These are phyloP conservation scores for Falco columbarius DNA, from an alignment of 2,797 vertebrate genomes.

Conservation along the genomic window DNA sequence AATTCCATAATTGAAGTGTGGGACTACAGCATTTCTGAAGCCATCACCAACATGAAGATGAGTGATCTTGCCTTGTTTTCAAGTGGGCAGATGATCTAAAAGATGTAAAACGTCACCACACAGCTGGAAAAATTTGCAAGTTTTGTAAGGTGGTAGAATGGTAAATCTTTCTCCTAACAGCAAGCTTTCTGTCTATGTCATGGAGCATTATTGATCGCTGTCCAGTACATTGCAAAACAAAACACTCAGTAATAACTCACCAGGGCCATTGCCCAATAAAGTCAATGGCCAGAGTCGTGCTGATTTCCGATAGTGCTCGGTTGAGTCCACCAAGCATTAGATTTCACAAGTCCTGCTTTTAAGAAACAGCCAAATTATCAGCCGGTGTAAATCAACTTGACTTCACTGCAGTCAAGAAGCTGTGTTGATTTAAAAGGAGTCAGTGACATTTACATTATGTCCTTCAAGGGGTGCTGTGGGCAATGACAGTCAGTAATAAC, in stretches of 20 bases:
- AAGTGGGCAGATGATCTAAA: background rate
- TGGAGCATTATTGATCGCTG: slow-evolving; percentile 30
- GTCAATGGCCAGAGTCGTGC: background rate
- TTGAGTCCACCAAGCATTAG: background rate
- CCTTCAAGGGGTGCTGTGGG: background rate
- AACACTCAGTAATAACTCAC: background rate
- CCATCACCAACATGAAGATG: background rate
- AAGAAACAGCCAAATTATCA: slow-evolving; percentile 25
- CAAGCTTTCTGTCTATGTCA: slow-evolving; percentile 16
- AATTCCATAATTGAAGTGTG: background rate
- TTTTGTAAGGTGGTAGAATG: background rate
- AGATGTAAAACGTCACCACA: background rate
- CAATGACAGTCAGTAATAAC: background rate
- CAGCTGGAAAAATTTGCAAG: background rate
- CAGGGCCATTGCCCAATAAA: slow-evolving; percentile 9
- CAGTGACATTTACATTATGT: slow-evolving; percentile 18
- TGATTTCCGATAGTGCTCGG: background rate
- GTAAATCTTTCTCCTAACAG: slow-evolving; percentile 13
- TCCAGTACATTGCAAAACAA: background rate
- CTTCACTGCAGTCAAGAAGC: background rate
- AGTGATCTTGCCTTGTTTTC: background rate
- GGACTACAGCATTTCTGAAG: background rate
- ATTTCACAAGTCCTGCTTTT: slow-evolving; percentile 10
- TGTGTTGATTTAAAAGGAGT: slow-evolving; percentile 26
- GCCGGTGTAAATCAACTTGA: background rate